phyloP scores from a whole-genome alignment of 2,113 vertebrate species.

The Oreotrochilus melanogaster region DNA sequence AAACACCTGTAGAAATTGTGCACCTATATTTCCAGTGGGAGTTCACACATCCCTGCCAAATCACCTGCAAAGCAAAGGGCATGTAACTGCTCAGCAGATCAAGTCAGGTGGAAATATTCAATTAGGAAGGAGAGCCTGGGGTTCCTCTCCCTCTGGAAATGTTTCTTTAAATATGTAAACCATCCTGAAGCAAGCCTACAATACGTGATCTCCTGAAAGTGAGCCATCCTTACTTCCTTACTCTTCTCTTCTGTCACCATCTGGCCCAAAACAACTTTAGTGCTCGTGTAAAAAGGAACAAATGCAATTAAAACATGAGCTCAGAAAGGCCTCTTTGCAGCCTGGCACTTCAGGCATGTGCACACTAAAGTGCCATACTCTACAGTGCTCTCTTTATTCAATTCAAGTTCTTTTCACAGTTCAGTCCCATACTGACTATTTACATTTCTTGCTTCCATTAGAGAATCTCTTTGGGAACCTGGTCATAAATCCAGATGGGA shows the following conservation, averaged over 20 bases:
- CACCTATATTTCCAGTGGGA: background rate
- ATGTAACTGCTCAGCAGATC: background rate
- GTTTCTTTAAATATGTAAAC: background rate
- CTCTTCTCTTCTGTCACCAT: background rate
- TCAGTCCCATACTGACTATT: background rate
- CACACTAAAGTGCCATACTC: accelerated
- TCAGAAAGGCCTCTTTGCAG: background rate
- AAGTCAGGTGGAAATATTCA: background rate
- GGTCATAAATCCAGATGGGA: background rate
- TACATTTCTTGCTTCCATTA: background rate
- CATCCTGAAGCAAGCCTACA: background rate
- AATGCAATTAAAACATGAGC: background rate
- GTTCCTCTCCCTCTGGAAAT: background rate
- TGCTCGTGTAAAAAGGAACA: background rate
- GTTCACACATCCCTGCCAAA: background rate
- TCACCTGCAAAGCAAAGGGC: background rate
- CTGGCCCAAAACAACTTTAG: background rate
- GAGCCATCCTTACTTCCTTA: background rate
- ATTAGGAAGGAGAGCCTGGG: background rate
- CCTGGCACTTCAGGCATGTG: background rate
- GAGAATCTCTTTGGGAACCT: background rate
- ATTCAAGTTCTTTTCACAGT: accelerated
- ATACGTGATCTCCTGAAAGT: background rate
- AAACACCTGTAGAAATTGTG: background rate
- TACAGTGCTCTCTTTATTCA: background rate